phyloP scores from a whole-genome alignment of 2,797 vertebrate species.

The Poecilia gillii region DNA sequence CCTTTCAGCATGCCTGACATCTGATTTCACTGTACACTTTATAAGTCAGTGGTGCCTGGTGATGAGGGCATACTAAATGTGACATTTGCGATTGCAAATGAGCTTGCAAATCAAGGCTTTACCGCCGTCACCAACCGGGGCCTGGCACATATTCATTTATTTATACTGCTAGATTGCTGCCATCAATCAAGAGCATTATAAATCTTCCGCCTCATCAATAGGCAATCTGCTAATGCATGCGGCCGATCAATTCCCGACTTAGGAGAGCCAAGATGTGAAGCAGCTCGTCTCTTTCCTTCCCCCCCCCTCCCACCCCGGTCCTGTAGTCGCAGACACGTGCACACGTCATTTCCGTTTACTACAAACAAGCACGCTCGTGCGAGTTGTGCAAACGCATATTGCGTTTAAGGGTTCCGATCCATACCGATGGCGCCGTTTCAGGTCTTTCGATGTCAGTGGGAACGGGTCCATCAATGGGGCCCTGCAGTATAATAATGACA shows the following conservation, averaged over 20 bases:
- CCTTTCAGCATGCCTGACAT: conserved; percentile 39
- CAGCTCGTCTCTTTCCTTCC: conserved; percentile 54
- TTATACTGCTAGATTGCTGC: conserved; percentile 79
- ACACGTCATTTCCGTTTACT: conserved; percentile 3
- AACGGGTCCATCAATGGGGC: conserved; percentile 19
- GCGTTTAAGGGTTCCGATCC: conserved; percentile 46
- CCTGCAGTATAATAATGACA: conserved; percentile 42
- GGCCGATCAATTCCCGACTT: conserved; percentile 79
- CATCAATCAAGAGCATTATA: conserved; percentile 79
- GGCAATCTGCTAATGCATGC: conserved; percentile 86
- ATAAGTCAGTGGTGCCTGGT: conserved; percentile 40
- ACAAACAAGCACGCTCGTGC: conserved; percentile 45
- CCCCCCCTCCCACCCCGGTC: neutral
- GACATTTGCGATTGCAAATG: conserved; percentile 77
- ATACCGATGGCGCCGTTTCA: conserved; percentile 33
- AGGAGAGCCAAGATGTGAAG: conserved; percentile 66
- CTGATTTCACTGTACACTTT: conserved; percentile 51
- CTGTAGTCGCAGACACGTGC: conserved; percentile 1
- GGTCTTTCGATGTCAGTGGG: neutral
- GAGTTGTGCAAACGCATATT: conserved; percentile 39
- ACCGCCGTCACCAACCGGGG: conserved; percentile 64
- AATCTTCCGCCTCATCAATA: conserved; percentile 85
- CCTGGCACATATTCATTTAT: conserved; percentile 78
- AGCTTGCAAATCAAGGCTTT: conserved; percentile 81
- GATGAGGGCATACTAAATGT: conserved; percentile 67